These are phyloP conservation scores for Drosophila arizonae DNA, from an alignment of 1,140 invertebrate species.

Conservation along the genomic window DNA sequence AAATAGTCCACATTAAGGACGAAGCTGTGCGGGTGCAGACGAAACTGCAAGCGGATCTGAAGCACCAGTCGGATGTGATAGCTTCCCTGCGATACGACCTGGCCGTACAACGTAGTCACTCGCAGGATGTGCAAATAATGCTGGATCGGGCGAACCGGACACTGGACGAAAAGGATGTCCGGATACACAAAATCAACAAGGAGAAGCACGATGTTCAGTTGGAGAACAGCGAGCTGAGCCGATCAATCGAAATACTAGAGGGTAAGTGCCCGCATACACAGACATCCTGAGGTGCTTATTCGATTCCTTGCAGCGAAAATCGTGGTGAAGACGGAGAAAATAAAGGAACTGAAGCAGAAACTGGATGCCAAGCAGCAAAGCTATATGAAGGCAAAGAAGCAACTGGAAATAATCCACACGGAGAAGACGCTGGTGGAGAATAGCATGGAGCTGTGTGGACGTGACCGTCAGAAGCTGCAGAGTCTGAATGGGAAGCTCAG, in stretches of 20 bases:
- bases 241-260: slow-evolving; percentile 54
- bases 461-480: slow-evolving; percentile 86
- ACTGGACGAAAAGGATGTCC: slow-evolving; percentile 26
- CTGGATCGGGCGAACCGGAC: slow-evolving; percentile 9
- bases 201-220: slow-evolving; percentile 32
- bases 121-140: slow-evolving; percentile 13
- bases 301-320: slow-evolving; percentile 1
- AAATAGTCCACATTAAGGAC: slow-evolving; percentile 20
- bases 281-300: background rate
- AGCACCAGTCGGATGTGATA: slow-evolving; percentile 21
- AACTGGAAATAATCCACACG: slow-evolving; percentile 85
- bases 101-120: slow-evolving; percentile 3
- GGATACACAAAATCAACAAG: slow-evolving; percentile 21
- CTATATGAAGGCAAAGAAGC: slow-evolving; percentile 85
- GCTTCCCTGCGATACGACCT: slow-evolving; percentile 33
- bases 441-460: slow-evolving; percentile 84
- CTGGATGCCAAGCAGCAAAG: slow-evolving; percentile 85
- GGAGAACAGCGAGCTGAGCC: slow-evolving; percentile 37
- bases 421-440: slow-evolving; percentile 86
- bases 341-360: slow-evolving; percentile 84
- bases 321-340: background rate
- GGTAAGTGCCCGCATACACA: slow-evolving; percentile 19
- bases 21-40: slow-evolving; percentile 16
- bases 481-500: slow-evolving; percentile 83
- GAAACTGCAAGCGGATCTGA: slow-evolving; percentile 32